Percentiles rank a stretch among this genome's conserved stretches.
Evolutionary conservation across 2,113 vertebrate species (phyloP).

Genomic region (Colinus virginianus): DNA sequence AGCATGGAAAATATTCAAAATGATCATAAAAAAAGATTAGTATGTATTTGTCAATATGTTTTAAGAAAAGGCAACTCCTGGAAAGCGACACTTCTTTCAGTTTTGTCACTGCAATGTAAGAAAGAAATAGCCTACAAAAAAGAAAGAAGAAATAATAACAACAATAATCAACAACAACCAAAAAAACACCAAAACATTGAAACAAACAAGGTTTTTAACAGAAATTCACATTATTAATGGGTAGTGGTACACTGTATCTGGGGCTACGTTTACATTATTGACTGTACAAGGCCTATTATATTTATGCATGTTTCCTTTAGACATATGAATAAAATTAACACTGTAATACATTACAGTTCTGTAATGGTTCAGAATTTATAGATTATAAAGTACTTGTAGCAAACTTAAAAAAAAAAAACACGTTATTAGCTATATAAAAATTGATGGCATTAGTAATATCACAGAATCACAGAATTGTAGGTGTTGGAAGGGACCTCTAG

Average conservation of each 20-base stretch:
- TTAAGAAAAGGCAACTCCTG: background rate
- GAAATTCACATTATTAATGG: background rate
- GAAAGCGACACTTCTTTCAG: background rate
- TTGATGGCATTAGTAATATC: background rate
- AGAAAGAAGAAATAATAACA: background rate
- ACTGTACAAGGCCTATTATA: background rate
- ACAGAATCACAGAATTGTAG: too few species aligned
- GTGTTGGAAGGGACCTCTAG: too few species aligned
- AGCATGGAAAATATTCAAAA: background rate
- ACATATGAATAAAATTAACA: background rate
- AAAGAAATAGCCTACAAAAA: background rate
- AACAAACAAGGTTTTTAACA: background rate
- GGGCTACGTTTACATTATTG: background rate
- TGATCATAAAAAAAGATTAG: too few species aligned
- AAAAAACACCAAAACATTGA: too few species aligned
- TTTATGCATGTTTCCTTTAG: background rate
- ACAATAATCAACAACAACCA: too few species aligned
- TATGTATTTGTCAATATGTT: background rate
- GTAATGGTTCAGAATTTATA: background rate
- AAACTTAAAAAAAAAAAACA: rapidly evolving
- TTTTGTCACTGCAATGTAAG: too few species aligned
- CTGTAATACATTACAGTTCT: background rate
- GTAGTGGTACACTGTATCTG: background rate
- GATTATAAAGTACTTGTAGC: background rate
- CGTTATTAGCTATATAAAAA: background rate